These are phyloP conservation scores for Trichosurus vulpecula DNA, from an alignment of 2,797 vertebrate species.

Conservation along the genomic window DNA sequence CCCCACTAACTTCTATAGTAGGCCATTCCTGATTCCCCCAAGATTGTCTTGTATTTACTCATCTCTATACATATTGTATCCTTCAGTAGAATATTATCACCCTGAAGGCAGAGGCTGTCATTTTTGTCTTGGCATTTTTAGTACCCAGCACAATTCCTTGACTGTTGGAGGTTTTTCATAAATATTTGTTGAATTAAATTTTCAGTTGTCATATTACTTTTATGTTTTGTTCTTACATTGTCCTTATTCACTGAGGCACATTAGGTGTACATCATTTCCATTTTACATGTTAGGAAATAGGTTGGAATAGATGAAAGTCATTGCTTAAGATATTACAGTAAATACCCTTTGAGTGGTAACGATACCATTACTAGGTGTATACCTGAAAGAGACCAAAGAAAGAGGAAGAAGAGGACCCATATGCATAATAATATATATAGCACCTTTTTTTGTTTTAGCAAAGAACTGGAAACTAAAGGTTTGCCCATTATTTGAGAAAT, in stretches of 20 bases:
- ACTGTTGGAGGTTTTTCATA: neutral
- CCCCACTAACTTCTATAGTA: neutral
- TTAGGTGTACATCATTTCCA: neutral
- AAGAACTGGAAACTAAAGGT: neutral
- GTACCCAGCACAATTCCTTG: neutral
- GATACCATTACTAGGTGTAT: neutral
- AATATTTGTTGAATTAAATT: neutral
- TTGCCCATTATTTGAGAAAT: neutral
- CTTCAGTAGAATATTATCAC: neutral
- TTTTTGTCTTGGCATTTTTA: neutral
- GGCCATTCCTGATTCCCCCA: neutral
- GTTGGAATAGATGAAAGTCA: neutral
- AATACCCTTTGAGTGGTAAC: neutral
- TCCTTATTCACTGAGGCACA: neutral
- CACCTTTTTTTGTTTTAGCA: neutral
- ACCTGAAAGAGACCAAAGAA: neutral
- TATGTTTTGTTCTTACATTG: neutral
- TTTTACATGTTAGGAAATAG: neutral
- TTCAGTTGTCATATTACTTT: neutral
- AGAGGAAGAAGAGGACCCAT: neutral
- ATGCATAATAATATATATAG: neutral
- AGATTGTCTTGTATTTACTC: neutral
- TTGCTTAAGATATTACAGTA: neutral
- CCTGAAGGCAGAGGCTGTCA: neutral
- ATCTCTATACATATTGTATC: neutral